Evolutionary conservation across 2,113 vertebrate genomes (phyloP).

Genomic region (Passerina amoena): DNA sequence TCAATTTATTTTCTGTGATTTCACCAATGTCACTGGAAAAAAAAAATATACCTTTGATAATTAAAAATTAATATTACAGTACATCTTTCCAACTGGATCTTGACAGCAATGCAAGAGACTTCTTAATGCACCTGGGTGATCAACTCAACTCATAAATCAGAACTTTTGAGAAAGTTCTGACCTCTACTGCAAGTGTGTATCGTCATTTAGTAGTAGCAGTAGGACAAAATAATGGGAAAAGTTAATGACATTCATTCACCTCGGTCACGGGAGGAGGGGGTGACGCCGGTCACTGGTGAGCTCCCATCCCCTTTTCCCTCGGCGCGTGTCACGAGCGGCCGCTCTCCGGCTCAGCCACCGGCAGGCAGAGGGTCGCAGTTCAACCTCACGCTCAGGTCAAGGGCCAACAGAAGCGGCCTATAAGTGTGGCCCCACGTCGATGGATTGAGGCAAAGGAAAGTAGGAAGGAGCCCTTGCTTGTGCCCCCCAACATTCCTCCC

Average conservation of each 20-base stretch:
- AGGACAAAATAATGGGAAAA: neutral
- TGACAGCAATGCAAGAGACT: neutral
- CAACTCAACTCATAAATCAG: neutral
- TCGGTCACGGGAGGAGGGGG: no score
- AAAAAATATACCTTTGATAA: neutral
- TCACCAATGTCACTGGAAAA: neutral
- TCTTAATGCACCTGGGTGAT: neutral
- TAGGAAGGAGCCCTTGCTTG: no score
- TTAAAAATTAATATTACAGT: neutral
- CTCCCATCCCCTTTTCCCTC: no score
- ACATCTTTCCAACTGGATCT: neutral
- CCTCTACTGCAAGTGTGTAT: neutral
- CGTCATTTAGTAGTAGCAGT: neutral
- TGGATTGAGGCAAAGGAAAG: no score
- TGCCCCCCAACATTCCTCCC: no score
- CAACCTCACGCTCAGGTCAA: no score
- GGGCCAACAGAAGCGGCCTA: no score
- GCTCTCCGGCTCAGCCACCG: no score
- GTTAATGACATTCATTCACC: accelerated
- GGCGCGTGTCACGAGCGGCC: no score
- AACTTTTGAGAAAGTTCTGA: neutral
- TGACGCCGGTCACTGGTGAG: no score
- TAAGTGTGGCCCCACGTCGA: no score
- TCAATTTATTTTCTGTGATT: neutral
- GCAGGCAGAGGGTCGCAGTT: no score